Evolutionary conservation across 2,888 invertebrate genomes (phyloP), one percentile per base, ranked within the genome.

Genomic region (Myopa tessellatipennis): DNA sequence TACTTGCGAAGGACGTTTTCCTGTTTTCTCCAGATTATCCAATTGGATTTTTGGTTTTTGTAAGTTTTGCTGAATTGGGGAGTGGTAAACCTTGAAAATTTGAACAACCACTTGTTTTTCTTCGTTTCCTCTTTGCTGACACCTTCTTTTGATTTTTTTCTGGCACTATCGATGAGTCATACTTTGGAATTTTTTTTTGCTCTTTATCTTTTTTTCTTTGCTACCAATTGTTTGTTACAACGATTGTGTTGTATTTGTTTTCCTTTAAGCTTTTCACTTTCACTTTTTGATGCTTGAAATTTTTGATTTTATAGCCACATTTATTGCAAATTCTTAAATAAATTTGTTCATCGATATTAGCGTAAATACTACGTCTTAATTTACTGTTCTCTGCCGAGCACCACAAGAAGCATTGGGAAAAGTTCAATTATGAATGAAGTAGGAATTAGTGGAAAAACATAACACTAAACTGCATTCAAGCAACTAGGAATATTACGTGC

Each of bases 101-200:
- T 65, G 12, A 3, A 52, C 50, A 74, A 58, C 74, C 74, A 74
- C 74, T 74, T 74, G 74, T 74, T 74, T 74, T 74, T 74, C 52
- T 12, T 55, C 36, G 14, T 38, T 0, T 74, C 7, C 18, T 26
- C 12, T 38, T 68, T 63, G 45, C 12, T 55, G 67, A 18, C 36
- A 34, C 40, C 14, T 74, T 50, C 36, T 36, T 52, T 14, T 65
- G 6, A 12, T n/a, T 6, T 36, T 74, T 67, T 7, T 40, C 40
- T 40, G 34, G 3, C 26, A 26, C 26, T 36, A 55, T 36, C 55
- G 74, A 74, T 74, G 74, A 74, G 74, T 74, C 74, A 74, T 67
- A 55, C 67, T 67, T 74, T 55, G 4, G 52, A 36, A 74, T 34
- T 45, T 18, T 14, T 55, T 55, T 18, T 26, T 52, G 34, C 12